A percentile compares a stretch with the other conserved stretches of the same genome.
Conservation (phyloP, 2,888 invertebrate genomes). For the Andrena marginata region DNA sequence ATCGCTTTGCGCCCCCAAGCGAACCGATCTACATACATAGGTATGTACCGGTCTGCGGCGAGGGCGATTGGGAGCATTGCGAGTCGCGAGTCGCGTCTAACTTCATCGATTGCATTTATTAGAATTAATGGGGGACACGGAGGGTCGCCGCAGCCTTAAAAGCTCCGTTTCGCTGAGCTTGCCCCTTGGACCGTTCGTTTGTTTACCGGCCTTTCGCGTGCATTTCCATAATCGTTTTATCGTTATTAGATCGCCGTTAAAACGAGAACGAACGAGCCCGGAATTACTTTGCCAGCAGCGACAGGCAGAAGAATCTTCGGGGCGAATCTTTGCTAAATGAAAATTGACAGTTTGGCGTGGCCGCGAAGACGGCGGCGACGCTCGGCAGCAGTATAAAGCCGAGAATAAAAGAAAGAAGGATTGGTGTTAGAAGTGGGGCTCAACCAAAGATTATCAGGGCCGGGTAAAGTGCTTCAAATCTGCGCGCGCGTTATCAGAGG, state of each 20-base stretch:
- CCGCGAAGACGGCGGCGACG: background rate
- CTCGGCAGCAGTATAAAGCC: background rate
- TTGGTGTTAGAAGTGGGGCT: background rate
- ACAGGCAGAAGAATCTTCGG: background rate
- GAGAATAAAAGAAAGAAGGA: background rate
- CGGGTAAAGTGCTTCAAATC: slow-evolving; percentile 17
- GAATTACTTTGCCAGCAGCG: background rate
- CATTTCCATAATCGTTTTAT: slow-evolving; percentile 23
- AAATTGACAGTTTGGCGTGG: background rate
- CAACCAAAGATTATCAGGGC: background rate
- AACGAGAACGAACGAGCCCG: too few species aligned
- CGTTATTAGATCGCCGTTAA: background rate
- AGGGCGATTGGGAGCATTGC: background rate
- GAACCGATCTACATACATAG: background rate
- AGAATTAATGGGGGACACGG: slow-evolving; percentile 48
- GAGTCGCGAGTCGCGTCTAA: slow-evolving; percentile 1
- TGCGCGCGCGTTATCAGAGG: slow-evolving; percentile 6
- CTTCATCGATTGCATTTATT: slow-evolving; percentile 52
- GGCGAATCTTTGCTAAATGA: background rate
- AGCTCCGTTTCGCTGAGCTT: slow-evolving; percentile 33
- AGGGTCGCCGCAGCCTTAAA: slow-evolving; percentile 40
- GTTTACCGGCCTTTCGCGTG: slow-evolving; percentile 11
- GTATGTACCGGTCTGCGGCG: background rate
- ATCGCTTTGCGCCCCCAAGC: too few species aligned
- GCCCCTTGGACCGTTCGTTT: slow-evolving; percentile 25